phyloP scores from a whole-genome alignment of 2,113 vertebrate genomes.

The Colinus virginianus region DNA sequence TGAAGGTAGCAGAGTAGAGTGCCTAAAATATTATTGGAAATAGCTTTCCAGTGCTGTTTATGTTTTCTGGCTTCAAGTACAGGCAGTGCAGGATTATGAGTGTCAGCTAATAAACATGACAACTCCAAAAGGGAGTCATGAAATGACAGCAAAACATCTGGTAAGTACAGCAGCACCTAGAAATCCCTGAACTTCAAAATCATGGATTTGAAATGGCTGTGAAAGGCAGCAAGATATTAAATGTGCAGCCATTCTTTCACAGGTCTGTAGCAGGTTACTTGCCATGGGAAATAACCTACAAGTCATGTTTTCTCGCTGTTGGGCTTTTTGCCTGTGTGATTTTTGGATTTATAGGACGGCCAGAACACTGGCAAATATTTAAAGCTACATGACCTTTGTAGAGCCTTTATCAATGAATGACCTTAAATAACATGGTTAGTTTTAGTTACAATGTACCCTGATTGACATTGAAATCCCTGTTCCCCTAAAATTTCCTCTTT shows the following conservation, averaged over 20 bases:
- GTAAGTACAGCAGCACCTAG: constrained; percentile 3
- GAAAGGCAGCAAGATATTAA: constrained; percentile 4
- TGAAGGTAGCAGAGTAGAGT: constrained; percentile 14
- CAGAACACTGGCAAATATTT: neutral
- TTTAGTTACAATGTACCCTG: neutral
- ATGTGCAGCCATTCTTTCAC: constrained; percentile 24
- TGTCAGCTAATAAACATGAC: constrained; percentile 44
- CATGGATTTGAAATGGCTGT: neutral
- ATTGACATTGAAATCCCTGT: neutral
- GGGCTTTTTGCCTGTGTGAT: neutral
- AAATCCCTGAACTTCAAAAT: constrained; percentile 37
- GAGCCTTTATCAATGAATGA: neutral
- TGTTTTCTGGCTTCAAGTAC: constrained; percentile 34
- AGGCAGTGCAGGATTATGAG: constrained; percentile 12
- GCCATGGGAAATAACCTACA: constrained; percentile 9
- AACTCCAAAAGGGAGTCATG: constrained; percentile 34
- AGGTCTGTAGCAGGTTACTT: constrained; percentile 3
- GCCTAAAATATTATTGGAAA: constrained; percentile 42
- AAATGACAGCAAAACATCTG: constrained; percentile 28
- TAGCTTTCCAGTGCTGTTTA: constrained; percentile 42
- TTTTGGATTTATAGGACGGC: neutral
- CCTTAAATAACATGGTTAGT: neutral
- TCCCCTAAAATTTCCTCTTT: neutral
- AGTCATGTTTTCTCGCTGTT: neutral
- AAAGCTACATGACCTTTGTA: neutral